Evolutionary conservation across 2,113 vertebrate genomes (phyloP).

Genomic region (Cervus canadensis): DNA sequence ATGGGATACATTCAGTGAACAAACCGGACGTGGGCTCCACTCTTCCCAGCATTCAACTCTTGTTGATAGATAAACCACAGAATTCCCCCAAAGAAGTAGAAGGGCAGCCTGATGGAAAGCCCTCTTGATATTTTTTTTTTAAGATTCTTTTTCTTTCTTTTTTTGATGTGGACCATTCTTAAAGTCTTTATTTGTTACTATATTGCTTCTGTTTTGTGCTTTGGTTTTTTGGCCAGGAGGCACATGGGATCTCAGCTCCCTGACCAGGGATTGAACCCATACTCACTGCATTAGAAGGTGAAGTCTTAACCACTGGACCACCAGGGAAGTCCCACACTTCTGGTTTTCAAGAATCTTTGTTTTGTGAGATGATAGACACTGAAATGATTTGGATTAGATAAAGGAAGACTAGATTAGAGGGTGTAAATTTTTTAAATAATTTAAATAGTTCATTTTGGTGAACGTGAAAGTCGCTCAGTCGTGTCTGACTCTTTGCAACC

Average conservation of each 20-base stretch:
- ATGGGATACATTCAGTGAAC: not conserved
- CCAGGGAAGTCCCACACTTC: not conserved
- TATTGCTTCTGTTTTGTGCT: not conserved
- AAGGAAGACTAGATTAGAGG: not conserved
- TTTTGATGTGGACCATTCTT: not conserved
- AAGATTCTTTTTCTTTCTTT: not conserved
- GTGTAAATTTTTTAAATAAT: not conserved
- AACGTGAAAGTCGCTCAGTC: not conserved
- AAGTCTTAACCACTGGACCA: not conserved
- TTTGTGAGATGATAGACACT: not conserved
- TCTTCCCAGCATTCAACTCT: not conserved
- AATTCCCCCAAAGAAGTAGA: not conserved
- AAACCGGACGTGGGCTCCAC: not conserved
- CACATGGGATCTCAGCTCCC: not conserved
- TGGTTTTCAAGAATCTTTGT: not conserved
- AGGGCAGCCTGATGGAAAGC: not conserved
- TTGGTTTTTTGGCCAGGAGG: not conserved
- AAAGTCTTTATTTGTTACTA: not conserved
- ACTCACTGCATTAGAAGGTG: not conserved
- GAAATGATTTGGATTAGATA: not conserved
- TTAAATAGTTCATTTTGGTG: constrained; percentile 15
- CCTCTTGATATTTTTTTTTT: not conserved
- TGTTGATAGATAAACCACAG: not conserved
- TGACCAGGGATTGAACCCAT: not conserved
- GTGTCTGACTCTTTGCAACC: not conserved